Percentiles rank a stretch among this genome's conserved stretches.
phyloP scores from a whole-genome alignment of 2,797 vertebrate genomes.

The Glossophaga mutica region DNA sequence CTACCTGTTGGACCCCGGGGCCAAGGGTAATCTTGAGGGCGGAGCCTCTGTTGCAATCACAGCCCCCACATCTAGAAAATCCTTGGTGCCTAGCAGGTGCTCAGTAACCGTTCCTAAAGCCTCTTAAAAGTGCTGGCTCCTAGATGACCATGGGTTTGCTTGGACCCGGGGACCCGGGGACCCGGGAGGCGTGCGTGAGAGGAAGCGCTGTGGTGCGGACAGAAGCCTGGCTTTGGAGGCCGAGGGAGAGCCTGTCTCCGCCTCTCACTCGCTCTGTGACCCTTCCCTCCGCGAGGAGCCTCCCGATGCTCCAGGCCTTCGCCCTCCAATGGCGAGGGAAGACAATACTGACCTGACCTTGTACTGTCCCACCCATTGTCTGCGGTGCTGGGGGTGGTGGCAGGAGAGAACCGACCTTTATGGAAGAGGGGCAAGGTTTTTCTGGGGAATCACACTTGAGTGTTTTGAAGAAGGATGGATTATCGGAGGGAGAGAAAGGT shows the following conservation, averaged over 20 bases:
- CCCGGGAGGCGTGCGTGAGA: not conserved
- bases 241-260: not conserved
- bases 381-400: not conserved
- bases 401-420: not conserved
- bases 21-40: not conserved
- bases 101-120: not conserved
- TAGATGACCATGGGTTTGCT: not conserved
- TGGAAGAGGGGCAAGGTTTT: not conserved
- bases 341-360: not conserved
- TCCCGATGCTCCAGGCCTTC: not conserved
- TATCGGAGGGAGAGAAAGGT: not conserved
- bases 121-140: not conserved
- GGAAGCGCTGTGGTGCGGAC: not conserved
- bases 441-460: not conserved
- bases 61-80: not conserved
- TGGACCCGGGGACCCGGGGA: too few species aligned
- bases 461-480: not conserved
- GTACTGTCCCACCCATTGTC: not conserved
- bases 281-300: not conserved
- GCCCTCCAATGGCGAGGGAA: not conserved
- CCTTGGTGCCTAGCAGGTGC: not conserved
- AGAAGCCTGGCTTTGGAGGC: not conserved
- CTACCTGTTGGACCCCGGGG: not conserved
- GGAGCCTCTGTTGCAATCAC: not conserved
- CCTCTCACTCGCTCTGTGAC: not conserved